Conservation (phyloP, 92 coral and sea anemone species). For the Epizoanthus ramosus region DNA sequence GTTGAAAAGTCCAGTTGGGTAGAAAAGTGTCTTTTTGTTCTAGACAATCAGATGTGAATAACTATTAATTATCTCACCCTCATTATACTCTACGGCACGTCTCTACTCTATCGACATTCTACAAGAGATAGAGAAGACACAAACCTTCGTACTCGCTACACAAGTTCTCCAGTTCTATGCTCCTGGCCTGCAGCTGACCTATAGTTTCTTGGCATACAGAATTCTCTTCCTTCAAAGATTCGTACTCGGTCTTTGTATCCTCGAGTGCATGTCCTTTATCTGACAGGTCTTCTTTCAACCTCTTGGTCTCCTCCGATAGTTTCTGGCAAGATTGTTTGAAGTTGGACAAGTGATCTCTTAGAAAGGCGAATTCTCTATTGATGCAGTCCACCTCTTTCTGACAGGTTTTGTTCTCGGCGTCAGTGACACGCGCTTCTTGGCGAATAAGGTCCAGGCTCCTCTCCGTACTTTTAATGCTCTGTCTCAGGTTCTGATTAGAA, state of each 20-base stretch:
- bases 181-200: slow-evolving; percentile 63
- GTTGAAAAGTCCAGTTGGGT: no score
- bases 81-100: no score
- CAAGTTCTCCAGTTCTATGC: slow-evolving; percentile 67
- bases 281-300: slow-evolving; percentile 61
- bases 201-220: slow-evolving; percentile 61
- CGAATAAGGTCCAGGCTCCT: slow-evolving; percentile 71
- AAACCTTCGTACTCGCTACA: slow-evolving; percentile 71
- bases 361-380: slow-evolving; percentile 75
- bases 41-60: no score
- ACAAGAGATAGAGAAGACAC: no score
- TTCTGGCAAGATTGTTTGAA: slow-evolving; percentile 68
- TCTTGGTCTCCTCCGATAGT: slow-evolving; percentile 67
- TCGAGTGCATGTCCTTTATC: slow-evolving; percentile 58
- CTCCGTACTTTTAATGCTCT: slow-evolving; percentile 68
- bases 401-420: slow-evolving; percentile 66
- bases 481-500: slow-evolving; percentile 53
- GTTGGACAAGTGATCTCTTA: slow-evolving; percentile 65
- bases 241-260: slow-evolving; percentile 55
- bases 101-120: no score
- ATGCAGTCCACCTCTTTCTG: slow-evolving; percentile 79
- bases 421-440: slow-evolving; percentile 72
- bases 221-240: slow-evolving; percentile 67
- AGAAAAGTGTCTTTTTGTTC: no score
- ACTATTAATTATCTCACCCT: no score